These are phyloP conservation scores for Cerceris ruficornis DNA, from an alignment of 2,888 invertebrate species.

Conservation along the genomic window DNA sequence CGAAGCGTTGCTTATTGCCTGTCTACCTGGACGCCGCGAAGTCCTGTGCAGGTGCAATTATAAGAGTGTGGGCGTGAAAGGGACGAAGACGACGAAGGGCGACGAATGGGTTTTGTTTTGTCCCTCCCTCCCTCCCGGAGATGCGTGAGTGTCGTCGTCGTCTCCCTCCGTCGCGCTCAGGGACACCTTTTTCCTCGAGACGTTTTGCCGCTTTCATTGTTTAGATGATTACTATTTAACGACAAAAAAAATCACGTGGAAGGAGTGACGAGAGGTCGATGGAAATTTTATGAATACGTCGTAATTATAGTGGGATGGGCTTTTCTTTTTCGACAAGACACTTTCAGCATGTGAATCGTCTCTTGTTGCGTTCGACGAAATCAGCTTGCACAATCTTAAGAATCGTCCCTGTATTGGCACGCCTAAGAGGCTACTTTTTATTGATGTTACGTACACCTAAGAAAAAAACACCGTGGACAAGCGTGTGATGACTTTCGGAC, in stretches of 20 bases:
- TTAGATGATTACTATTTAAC: conserved; percentile 78
- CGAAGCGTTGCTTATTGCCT: not conserved
- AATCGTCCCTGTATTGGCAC: conserved; percentile 42
- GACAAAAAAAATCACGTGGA: conserved; percentile 38
- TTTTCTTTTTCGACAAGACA: conserved; percentile 42
- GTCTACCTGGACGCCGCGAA: conserved; percentile 40
- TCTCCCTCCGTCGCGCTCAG: conserved; percentile 57
- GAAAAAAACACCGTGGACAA: too few relatives aligned
- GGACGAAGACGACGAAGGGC: conserved; percentile 56
- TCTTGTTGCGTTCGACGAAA: conserved; percentile 26
- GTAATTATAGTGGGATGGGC: conserved; percentile 35
- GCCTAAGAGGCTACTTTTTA: too few relatives aligned
- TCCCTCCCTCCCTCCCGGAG: conserved; percentile 44
- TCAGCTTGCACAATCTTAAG: conserved; percentile 43
- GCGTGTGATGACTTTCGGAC: too few relatives aligned
- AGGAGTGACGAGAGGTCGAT: conserved; percentile 18
- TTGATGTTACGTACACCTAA: too few relatives aligned
- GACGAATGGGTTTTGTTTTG: conserved; percentile 25
- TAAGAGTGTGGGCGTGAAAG: conserved; percentile 49
- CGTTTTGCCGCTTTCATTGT: conserved; percentile 79
- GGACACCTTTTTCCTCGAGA: conserved; percentile 67
- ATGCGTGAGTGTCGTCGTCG: conserved; percentile 41
- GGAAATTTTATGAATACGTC: conserved; percentile 18
- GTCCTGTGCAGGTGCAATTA: conserved; percentile 55
- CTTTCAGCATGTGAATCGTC: conserved; percentile 6